Conservation (phyloP, 2,888 invertebrate species). For the Plutella xylostella region DNA sequence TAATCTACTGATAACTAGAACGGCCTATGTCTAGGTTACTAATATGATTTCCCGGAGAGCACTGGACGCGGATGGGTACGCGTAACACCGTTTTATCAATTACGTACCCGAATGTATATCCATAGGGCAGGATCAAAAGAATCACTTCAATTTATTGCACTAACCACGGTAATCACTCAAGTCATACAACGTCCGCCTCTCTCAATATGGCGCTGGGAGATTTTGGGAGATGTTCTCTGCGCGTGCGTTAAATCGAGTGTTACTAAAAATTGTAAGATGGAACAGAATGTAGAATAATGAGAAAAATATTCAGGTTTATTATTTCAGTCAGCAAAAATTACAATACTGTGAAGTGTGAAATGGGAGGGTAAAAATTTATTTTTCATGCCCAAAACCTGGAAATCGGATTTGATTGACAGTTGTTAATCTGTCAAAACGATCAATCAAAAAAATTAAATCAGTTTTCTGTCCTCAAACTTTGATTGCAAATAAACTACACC, state of each 20-base stretch:
- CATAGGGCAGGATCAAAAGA: slow-evolving; percentile 69
- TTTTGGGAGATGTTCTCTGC: slow-evolving; percentile 70
- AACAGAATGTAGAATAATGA: background rate
- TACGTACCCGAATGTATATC: slow-evolving; percentile 71
- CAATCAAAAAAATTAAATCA: background rate
- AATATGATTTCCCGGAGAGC: slow-evolving; percentile 47
- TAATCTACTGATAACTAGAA: slow-evolving; percentile 73
- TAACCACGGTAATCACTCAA: slow-evolving; percentile 69
- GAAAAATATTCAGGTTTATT: background rate
- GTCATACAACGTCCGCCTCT: slow-evolving; percentile 78
- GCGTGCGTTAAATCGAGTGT: slow-evolving; percentile 65
- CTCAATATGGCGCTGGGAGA: slow-evolving; percentile 80
- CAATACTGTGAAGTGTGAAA: slow-evolving; percentile 18
- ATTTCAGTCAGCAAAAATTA: slow-evolving; percentile 16
- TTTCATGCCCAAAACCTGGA: background rate
- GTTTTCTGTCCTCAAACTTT: too few relatives aligned
- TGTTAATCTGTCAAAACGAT: background rate
- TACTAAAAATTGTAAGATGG: slow-evolving; percentile 39
- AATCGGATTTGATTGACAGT: too few relatives aligned
- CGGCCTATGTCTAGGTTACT: slow-evolving; percentile 75
- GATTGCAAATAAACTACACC: too few relatives aligned
- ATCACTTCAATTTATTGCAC: slow-evolving; percentile 69
- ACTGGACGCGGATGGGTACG: slow-evolving; percentile 31
- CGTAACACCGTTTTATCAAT: slow-evolving; percentile 44
- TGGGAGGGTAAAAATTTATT: background rate